phyloP scores from a whole-genome alignment of 2,888 invertebrate genomes.

The Andricus curvator region DNA sequence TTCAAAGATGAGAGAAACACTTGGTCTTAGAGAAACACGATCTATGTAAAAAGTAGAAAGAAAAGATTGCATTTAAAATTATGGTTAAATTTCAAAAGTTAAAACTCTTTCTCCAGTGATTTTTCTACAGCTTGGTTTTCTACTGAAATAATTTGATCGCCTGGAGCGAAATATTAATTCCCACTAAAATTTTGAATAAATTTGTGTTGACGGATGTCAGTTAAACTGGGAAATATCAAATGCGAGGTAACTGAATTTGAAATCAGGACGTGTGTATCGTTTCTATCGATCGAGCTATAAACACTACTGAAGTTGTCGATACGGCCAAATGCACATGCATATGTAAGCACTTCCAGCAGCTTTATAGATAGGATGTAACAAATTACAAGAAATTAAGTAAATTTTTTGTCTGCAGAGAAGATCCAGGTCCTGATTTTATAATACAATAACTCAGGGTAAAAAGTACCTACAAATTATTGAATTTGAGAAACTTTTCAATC shows the following conservation, averaged over 20 bases:
- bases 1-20: not conserved
- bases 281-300: constrained; percentile 30
- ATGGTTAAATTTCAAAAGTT: not conserved
- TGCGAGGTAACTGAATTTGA: constrained; percentile 15
- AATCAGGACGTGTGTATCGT: constrained; percentile 8
- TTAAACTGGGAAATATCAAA: not conserved
- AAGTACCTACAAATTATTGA: too few relatives aligned
- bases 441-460: too few relatives aligned
- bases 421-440: too few relatives aligned
- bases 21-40: not conserved
- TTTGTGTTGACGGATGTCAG: not conserved
- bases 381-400: constrained; percentile 5
- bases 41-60: not conserved
- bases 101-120: too few relatives aligned
- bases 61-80: not conserved
- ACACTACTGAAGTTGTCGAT: constrained; percentile 21
- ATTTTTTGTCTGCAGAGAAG: not conserved
- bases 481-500: too few relatives aligned
- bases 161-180: not conserved
- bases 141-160: not conserved
- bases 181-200: not conserved
- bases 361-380: constrained; percentile 12
- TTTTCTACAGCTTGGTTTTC: too few relatives aligned
- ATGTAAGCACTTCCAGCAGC: not conserved
- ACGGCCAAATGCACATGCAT: constrained; percentile 25